These are phyloP conservation scores for Thymelicus sylvestris DNA, from an alignment of 2,888 invertebrate genomes.

Conservation along the genomic window DNA sequence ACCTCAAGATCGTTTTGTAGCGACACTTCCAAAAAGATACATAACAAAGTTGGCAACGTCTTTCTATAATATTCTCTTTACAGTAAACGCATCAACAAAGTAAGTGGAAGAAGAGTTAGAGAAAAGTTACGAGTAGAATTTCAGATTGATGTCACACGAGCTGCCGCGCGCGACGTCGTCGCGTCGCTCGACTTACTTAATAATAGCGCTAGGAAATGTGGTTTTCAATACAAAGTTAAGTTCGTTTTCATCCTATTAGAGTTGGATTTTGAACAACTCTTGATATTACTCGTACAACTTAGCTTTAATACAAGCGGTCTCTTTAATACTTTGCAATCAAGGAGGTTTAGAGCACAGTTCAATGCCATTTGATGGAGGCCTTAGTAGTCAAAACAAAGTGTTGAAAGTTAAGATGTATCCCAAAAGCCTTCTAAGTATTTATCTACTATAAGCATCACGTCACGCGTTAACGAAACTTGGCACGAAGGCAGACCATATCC, in stretches of 20 bases:
- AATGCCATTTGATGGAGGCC: too few species aligned
- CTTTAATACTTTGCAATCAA: too few species aligned
- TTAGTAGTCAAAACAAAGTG: too few species aligned
- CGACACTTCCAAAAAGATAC: conserved; percentile 10
- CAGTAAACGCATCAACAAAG: conserved; percentile 13
- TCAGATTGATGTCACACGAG: neutral
- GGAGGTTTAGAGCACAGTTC: too few species aligned
- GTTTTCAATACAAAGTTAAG: neutral
- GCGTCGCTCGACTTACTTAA: neutral
- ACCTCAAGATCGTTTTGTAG: neutral
- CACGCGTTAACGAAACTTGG: too few species aligned
- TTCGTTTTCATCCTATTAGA: neutral
- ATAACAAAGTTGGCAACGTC: conserved; percentile 12
- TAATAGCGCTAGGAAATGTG: neutral
- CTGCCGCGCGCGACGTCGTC: neutral
- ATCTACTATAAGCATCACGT: too few species aligned
- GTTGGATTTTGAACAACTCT: neutral
- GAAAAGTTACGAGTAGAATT: conserved; percentile 9
- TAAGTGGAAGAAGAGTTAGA: conserved; percentile 8
- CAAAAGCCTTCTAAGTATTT: too few species aligned
- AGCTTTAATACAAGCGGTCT: too few species aligned
- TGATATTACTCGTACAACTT: neutral
- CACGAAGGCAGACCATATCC: too few species aligned
- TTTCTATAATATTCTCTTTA: conserved; percentile 8
- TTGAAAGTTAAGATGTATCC: too few species aligned